Evolutionary conservation across 2,888 invertebrate genomes (phyloP).

Genomic region (Agrotis exclamationis): DNA sequence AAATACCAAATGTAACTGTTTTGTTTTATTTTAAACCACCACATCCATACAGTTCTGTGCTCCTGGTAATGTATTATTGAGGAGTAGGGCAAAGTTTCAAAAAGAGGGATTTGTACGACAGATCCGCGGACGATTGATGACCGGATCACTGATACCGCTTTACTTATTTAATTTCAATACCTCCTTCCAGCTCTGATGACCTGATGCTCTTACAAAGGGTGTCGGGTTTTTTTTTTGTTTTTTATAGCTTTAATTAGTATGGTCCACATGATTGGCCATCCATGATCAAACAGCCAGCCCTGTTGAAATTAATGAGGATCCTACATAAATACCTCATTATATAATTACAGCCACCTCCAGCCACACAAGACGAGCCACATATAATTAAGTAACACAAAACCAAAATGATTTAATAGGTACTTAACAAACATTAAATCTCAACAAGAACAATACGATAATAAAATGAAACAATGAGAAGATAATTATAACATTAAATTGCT

Average conservation of each 20-base stretch:
- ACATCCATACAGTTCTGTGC: slow-evolving; percentile 59
- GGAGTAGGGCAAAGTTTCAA: slow-evolving; percentile 67
- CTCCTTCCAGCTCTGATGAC: slow-evolving; percentile 26
- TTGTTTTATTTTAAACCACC: slow-evolving; percentile 22
- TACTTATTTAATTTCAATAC: slow-evolving; percentile 81
- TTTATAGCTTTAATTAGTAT: not conserved
- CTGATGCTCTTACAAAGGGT: slow-evolving; percentile 69
- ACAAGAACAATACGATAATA: slow-evolving; percentile 19
- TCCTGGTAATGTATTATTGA: slow-evolving; percentile 53
- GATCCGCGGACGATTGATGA: slow-evolving; percentile 79
- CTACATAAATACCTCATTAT: too few species aligned
- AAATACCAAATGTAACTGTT: not conserved
- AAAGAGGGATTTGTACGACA: slow-evolving; percentile 78
- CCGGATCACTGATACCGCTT: slow-evolving; percentile 83
- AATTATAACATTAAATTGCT: slow-evolving; percentile 27
- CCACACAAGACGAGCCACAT: not conserved
- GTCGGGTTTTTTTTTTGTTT: slow-evolving; percentile 14
- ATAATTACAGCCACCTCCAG: not conserved
- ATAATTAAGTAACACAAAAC: not conserved
- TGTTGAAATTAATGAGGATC: not conserved
- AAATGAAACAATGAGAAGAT: slow-evolving; percentile 21
- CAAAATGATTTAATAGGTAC: not conserved
- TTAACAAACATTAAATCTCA: not conserved
- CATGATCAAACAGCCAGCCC: not conserved
- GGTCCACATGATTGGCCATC: not conserved